phyloP scores from a whole-genome alignment of 2,888 invertebrate genomes.

The Limnephilus auricula region DNA sequence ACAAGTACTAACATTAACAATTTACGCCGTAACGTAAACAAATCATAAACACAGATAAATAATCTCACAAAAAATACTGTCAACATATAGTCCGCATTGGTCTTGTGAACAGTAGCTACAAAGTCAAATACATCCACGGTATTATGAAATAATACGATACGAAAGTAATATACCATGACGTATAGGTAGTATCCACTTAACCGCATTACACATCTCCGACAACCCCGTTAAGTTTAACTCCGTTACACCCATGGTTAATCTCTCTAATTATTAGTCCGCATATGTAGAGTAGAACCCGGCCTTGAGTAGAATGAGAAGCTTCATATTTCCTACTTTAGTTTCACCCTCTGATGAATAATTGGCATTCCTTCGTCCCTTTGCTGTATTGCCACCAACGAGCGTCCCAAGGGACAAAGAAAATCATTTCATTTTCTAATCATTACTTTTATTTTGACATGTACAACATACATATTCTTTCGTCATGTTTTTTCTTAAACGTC shows the following conservation, averaged over 20 bases:
- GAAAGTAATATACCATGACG: neutral
- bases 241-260: neutral
- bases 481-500: neutral
- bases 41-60: neutral
- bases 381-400: neutral
- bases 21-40: neutral
- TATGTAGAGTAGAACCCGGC: neutral
- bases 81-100: neutral
- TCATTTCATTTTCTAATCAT: neutral
- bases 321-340: neutral
- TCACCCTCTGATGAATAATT: neutral
- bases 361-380: neutral
- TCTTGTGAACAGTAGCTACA: neutral
- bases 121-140: neutral
- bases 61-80: neutral
- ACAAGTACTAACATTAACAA: neutral
- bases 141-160: neutral
- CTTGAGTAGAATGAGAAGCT: neutral
- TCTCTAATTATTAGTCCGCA: slow-evolving; percentile 19
- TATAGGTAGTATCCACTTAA: neutral
- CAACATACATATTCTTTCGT: neutral
- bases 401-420: neutral
- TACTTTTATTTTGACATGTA: too few species aligned
- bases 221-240: neutral
- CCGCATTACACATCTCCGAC: neutral